Conservation (phyloP, 2,888 invertebrate genomes). For the Conistra vaccinii region DNA sequence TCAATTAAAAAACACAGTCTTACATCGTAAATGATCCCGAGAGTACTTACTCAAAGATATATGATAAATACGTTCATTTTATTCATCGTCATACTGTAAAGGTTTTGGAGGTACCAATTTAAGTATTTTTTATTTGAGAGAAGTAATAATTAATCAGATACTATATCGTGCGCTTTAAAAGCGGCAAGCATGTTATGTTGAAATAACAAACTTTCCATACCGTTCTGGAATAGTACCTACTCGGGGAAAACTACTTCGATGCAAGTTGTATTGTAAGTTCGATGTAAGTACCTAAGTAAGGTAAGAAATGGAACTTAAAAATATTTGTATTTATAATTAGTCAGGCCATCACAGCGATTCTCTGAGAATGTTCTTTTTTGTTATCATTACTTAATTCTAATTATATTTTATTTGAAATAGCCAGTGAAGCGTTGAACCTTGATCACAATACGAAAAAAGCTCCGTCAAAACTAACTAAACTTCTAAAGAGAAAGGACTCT, state of each 20-base stretch:
- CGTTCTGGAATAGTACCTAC: constrained; percentile 50
- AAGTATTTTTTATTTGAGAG: constrained; percentile 14
- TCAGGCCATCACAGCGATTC: background rate
- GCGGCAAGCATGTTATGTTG: constrained; percentile 49
- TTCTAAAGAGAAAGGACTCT: background rate
- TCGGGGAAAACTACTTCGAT: constrained; percentile 9
- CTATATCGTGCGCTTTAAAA: constrained; percentile 29
- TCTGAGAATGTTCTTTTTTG: background rate
- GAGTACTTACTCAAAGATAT: constrained; percentile 8
- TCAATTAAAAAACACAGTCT: constrained; percentile 6
- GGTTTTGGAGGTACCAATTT: constrained; percentile 2
- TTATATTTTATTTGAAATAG: background rate
- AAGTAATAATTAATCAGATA: constrained; percentile 31
- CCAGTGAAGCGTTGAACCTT: background rate
- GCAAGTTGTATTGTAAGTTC: constrained; percentile 16
- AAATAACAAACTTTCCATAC: constrained; percentile 56
- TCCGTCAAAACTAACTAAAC: background rate
- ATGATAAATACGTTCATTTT: background rate
- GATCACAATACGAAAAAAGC: background rate
- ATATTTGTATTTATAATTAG: background rate
- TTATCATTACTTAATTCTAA: background rate
- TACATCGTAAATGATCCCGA: background rate
- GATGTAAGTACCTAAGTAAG: constrained; percentile 4
- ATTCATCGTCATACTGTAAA: background rate
- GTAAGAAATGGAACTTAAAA: constrained; percentile 17